phyloP scores from a whole-genome alignment of 2,113 vertebrate genomes.

The Conger conger region DNA sequence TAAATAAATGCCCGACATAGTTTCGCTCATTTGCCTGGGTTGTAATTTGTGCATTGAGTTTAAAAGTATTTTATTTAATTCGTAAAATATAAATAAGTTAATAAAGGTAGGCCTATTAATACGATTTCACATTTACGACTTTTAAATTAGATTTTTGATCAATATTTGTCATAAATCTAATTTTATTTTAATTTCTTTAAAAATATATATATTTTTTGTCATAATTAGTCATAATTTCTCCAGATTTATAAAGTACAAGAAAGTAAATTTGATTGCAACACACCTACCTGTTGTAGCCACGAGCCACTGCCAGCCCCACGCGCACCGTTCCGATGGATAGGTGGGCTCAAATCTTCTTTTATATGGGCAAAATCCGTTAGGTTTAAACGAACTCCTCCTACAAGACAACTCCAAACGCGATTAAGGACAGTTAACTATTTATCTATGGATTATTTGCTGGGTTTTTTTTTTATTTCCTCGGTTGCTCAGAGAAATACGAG shows the following conservation, averaged over 20 bases:
- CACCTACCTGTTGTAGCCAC: slow-evolving; percentile 56
- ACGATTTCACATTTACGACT: background rate
- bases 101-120: background rate
- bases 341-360: slow-evolving; percentile 56
- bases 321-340: slow-evolving; percentile 43
- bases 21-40: background rate
- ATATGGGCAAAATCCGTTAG: slow-evolving; percentile 62
- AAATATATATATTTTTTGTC: background rate
- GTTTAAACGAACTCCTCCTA: slow-evolving; percentile 62
- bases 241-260: background rate
- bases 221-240: background rate
- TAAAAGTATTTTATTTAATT: background rate
- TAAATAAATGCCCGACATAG: background rate
- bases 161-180: no score
- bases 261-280: background rate
- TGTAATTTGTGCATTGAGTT: background rate
- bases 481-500: slow-evolving; percentile 12
- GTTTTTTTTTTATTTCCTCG: slow-evolving; percentile 36
- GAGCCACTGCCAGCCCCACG: slow-evolving; percentile 21
- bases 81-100: background rate
- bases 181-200: background rate
- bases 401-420: slow-evolving; percentile 49
- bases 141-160: no score
- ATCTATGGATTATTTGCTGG: slow-evolving; percentile 47
- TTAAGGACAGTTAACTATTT: slow-evolving; percentile 35